Conservation (phyloP, 2,797 vertebrate genomes). For the Rhinophrynus dorsalis region DNA sequence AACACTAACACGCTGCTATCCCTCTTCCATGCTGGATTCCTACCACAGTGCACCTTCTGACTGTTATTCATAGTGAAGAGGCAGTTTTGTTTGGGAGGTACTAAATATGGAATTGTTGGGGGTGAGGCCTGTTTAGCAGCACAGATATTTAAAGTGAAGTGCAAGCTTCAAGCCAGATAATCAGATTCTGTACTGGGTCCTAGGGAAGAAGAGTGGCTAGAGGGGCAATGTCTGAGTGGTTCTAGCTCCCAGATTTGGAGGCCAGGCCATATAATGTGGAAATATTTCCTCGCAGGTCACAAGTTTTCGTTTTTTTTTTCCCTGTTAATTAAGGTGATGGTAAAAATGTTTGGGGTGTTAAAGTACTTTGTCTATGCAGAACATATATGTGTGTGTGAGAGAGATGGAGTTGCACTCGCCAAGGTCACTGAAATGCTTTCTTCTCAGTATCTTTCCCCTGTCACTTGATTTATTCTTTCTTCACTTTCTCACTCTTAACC, state of each 20-base stretch:
- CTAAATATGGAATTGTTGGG: too few relatives aligned
- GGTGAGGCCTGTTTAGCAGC: background rate
- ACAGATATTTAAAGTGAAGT: background rate
- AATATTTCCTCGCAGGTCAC: constrained; percentile 1
- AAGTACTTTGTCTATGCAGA: constrained; percentile 33
- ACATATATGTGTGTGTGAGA: background rate
- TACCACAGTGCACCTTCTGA: constrained; percentile 24
- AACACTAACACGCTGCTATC: background rate
- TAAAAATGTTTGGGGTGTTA: constrained; percentile 2
- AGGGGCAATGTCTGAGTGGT: background rate
- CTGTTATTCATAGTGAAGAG: constrained; percentile 23
- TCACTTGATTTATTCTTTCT: background rate
- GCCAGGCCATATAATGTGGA: constrained; percentile 5
- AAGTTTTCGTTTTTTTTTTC: constrained; percentile 5
- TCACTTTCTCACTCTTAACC: too few relatives aligned
- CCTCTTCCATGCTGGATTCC: background rate
- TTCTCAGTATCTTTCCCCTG: background rate
- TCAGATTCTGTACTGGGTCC: background rate
- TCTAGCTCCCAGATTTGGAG: background rate
- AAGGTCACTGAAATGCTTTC: constrained; percentile 18
- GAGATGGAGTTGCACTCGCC: background rate
- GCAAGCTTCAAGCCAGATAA: background rate
- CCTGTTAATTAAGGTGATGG: constrained; percentile 37
- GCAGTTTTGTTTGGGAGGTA: background rate
- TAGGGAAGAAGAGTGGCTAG: background rate